Conservation (phyloP, 2,797 vertebrate genomes). For the Falco concolor region DNA sequence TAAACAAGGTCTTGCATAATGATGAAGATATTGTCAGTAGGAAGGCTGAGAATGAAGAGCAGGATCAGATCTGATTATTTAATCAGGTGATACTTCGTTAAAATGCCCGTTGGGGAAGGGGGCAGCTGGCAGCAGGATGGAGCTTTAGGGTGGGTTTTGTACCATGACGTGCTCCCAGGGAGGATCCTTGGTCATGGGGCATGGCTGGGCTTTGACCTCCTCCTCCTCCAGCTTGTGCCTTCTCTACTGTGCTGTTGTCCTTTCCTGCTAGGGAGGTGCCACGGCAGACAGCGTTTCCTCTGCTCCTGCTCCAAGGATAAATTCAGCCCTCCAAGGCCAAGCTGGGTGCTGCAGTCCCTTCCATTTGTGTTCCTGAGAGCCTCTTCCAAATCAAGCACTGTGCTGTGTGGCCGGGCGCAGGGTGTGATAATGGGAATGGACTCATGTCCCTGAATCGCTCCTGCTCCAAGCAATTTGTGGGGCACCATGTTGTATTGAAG, state of each 20-base stretch:
- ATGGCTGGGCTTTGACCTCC: not conserved
- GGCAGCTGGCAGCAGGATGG: not conserved
- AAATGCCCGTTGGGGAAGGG: not conserved
- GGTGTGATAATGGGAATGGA: not conserved
- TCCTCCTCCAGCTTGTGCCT: not conserved
- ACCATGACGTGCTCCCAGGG: not conserved
- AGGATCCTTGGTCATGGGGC: not conserved
- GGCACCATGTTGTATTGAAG: not conserved
- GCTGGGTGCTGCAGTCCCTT: not conserved
- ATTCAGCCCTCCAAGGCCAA: not conserved
- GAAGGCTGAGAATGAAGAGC: not conserved
- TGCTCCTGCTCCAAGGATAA: not conserved
- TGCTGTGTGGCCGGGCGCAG: not conserved
- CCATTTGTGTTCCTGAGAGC: rapidly evolving
- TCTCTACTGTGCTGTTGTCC: not conserved
- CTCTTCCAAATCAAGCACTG: not conserved
- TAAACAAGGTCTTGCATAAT: conserved; percentile 48
- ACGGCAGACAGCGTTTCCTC: not conserved
- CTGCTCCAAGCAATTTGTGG: not conserved
- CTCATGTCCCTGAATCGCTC: not conserved
- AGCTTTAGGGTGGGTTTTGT: not conserved
- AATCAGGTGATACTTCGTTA: not conserved
- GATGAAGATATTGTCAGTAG: conserved; percentile 2
- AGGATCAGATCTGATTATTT: not conserved
- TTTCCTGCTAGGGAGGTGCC: not conserved